Conservation (phyloP, 2,888 invertebrate genomes). For the Archips crataeganus region DNA sequence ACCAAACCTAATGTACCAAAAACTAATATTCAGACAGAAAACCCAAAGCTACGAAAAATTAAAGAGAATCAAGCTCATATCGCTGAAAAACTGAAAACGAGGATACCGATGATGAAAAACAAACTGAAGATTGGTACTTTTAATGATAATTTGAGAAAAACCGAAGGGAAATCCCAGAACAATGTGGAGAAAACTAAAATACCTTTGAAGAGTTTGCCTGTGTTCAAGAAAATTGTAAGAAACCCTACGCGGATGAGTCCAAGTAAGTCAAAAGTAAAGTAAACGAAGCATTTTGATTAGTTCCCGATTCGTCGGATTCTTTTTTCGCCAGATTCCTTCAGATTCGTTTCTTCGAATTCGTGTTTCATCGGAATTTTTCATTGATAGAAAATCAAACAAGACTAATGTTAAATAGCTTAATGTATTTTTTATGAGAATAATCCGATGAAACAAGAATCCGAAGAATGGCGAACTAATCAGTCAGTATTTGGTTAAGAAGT, state of each 20-base stretch:
- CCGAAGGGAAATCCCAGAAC: constrained; percentile 38
- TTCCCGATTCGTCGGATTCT: too few relatives aligned
- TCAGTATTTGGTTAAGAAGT: too few relatives aligned
- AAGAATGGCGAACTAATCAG: too few relatives aligned
- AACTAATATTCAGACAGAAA: not conserved
- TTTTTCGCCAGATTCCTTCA: too few relatives aligned
- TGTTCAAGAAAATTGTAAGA: constrained; percentile 48
- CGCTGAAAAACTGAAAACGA: constrained; percentile 19
- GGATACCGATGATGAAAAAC: constrained; percentile 32
- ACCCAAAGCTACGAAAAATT: not conserved
- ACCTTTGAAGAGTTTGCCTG: constrained; percentile 55
- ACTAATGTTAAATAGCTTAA: too few relatives aligned
- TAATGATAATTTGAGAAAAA: constrained; percentile 45
- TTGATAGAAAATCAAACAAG: too few relatives aligned
- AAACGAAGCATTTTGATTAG: too few relatives aligned
- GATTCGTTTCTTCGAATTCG: too few relatives aligned
- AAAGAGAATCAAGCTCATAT: constrained; percentile 9
- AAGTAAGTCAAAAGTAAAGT: constrained; percentile 56
- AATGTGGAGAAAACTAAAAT: constrained; percentile 54
- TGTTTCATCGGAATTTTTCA: too few relatives aligned
- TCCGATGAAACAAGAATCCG: too few relatives aligned
- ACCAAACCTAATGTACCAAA: not conserved
- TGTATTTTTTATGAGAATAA: too few relatives aligned
- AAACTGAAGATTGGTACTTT: constrained; percentile 24
- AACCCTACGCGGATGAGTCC: constrained; percentile 62